Percentiles rank a stretch among this genome's conserved stretches.
These are phyloP conservation scores for Cebidichthys violaceus DNA, from an alignment of 2,113 vertebrate genomes.

Conservation along the genomic window DNA sequence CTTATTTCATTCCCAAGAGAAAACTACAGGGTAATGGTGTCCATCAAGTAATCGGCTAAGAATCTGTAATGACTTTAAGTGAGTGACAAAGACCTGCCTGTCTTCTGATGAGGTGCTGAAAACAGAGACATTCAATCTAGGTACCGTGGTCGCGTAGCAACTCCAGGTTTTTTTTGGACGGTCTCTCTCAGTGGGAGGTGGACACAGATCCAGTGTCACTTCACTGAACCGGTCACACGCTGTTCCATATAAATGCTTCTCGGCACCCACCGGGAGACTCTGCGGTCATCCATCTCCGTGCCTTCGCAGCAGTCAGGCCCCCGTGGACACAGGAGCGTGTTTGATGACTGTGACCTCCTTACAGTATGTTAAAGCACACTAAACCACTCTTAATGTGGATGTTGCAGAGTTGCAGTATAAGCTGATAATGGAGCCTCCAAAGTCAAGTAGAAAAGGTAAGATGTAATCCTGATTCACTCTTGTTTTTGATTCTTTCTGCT, in stretches of 20 bases:
- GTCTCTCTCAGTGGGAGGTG: conserved; percentile 71
- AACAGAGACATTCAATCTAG: conserved; percentile 57
- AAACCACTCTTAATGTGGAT: conserved; percentile 48
- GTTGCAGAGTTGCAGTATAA: conserved; percentile 85
- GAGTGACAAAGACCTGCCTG: conserved; percentile 28
- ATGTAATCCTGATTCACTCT: neutral
- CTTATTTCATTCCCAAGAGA: neutral
- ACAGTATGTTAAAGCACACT: conserved; percentile 19
- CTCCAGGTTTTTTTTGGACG: conserved; percentile 54
- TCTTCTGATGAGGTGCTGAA: conserved; percentile 36
- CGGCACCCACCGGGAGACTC: conserved; percentile 51
- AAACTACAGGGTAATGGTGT: neutral
- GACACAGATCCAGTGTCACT: conserved; percentile 60
- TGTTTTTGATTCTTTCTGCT: neutral
- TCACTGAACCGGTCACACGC: conserved; percentile 47
- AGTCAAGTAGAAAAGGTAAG: conserved; percentile 75
- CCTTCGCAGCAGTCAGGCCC: conserved; percentile 12
- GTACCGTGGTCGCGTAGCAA: conserved; percentile 67
- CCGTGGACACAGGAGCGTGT: conserved; percentile 19
- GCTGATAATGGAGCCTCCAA: conserved; percentile 83
- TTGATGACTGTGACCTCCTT: conserved; percentile 1
- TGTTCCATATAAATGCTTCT: conserved; percentile 40
- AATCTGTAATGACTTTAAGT: conserved; percentile 28
- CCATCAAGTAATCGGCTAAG: neutral
- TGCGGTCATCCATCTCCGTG: neutral